A percentile compares a stretch with the other conserved stretches of the same genome.
These are phyloP conservation scores for Oophaga sylvatica DNA, from an alignment of 2,797 vertebrate genomes.

Conservation along the genomic window DNA sequence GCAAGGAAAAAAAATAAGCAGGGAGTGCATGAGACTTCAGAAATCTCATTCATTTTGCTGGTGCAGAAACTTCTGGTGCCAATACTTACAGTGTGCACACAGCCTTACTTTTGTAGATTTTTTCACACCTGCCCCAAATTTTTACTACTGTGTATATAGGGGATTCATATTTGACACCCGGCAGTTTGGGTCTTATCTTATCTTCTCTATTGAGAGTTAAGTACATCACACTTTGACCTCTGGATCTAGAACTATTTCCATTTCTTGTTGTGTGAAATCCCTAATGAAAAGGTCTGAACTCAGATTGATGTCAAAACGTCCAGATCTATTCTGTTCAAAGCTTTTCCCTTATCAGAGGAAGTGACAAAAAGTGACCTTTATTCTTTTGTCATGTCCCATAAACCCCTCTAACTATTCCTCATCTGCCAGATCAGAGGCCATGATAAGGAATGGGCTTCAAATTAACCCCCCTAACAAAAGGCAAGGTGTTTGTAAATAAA, in stretches of 20 bases:
- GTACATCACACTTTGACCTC: conserved; percentile 47
- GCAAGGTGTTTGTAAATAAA: conserved; percentile 62
- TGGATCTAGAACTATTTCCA: not conserved
- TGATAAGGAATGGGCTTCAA: conserved; percentile 54
- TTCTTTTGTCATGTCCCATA: conserved; percentile 54
- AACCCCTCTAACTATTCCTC: conserved; percentile 48
- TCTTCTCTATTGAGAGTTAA: conserved; percentile 42
- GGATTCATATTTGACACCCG: not conserved
- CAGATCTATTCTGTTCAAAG: conserved; percentile 51
- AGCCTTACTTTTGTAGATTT: no score
- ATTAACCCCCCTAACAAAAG: conserved; percentile 55
- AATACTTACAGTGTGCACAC: no score
- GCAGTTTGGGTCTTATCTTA: conserved; percentile 31
- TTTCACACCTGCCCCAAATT: no score
- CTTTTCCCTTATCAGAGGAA: conserved; percentile 61
- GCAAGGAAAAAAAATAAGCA: no score
- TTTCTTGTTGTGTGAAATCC: conserved; percentile 49
- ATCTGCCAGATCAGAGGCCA: conserved; percentile 50
- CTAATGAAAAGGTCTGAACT: conserved; percentile 52
- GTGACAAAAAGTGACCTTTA: conserved; percentile 57
- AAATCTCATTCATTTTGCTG: no score
- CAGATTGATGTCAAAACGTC: conserved; percentile 46
- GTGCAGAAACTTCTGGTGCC: no score
- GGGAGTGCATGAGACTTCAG: no score
- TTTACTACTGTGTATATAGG: no score